phyloP scores from a whole-genome alignment of 1,140 invertebrate species.

The Platorchestia sp. region DNA sequence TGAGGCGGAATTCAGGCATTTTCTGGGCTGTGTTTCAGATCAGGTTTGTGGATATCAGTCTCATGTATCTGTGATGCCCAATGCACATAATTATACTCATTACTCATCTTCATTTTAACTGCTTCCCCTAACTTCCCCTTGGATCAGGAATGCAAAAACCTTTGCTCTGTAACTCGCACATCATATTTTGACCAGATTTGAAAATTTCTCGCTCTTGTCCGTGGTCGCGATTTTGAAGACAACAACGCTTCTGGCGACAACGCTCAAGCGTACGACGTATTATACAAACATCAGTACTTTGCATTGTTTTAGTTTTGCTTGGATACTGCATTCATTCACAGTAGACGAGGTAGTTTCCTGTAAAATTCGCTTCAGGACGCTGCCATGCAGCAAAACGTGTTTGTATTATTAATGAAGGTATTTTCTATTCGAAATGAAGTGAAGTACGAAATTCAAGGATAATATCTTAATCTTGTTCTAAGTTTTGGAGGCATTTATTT shows the following conservation, averaged over 20 bases:
- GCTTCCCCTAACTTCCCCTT: too few relatives aligned
- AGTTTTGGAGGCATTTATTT: too few relatives aligned
- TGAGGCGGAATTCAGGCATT: conserved; percentile 92
- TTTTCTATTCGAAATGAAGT: too few relatives aligned
- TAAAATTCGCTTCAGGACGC: too few relatives aligned
- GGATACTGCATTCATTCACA: not conserved
- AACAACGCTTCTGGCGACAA: not conserved
- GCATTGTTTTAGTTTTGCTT: not conserved
- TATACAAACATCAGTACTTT: not conserved
- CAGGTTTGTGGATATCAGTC: conserved; percentile 57
- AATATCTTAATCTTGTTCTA: too few relatives aligned
- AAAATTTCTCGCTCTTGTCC: not conserved
- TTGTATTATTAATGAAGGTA: too few relatives aligned
- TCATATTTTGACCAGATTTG: not conserved
- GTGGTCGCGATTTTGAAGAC: not conserved
- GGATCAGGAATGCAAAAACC: too few relatives aligned
- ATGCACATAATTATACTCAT: not conserved
- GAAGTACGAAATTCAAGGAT: too few relatives aligned
- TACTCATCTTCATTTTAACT: too few relatives aligned
- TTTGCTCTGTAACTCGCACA: too few relatives aligned
- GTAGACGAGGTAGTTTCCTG: not conserved
- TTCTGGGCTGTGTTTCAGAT: conserved; percentile 95
- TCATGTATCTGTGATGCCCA: conserved; percentile 11
- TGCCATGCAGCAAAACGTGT: too few relatives aligned
- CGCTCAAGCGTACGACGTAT: not conserved